Evolutionary conservation across 2,797 vertebrate species (phyloP).

Genomic region (Pipistrellus kuhlii): DNA sequence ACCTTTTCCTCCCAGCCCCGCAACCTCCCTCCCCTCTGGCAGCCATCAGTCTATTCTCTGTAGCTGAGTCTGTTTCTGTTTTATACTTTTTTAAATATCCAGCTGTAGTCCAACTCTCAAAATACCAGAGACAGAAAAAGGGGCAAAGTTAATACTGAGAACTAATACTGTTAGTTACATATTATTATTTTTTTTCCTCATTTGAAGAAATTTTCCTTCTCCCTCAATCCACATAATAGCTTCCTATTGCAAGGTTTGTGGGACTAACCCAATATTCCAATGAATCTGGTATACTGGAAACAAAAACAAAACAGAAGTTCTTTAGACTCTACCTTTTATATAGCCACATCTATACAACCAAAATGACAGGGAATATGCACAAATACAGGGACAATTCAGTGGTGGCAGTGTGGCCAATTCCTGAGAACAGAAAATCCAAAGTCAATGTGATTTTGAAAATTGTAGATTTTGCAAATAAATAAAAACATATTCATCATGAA

Average conservation of each 20-base stretch:
- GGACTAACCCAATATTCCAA: background rate
- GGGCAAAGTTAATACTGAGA: background rate
- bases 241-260: background rate
- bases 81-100: background rate
- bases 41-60: background rate
- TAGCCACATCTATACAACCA: background rate
- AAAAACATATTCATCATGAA: background rate
- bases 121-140: background rate
- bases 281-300: background rate
- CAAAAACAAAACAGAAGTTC: background rate
- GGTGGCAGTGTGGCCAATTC: background rate
- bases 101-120: background rate
- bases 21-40: background rate
- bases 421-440: constrained; percentile 35
- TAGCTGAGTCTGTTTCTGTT: background rate
- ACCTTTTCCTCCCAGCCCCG: background rate
- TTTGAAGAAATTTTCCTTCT: background rate
- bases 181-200: background rate
- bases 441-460: constrained; percentile 21
- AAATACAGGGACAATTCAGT: background rate
- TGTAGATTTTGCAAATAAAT: background rate
- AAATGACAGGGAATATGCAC: background rate
- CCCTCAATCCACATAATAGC: background rate
- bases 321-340: background rate
- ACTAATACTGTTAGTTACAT: background rate